These are phyloP conservation scores for Tupaia tana DNA, from an alignment of 2,113 vertebrate species.

Conservation along the genomic window DNA sequence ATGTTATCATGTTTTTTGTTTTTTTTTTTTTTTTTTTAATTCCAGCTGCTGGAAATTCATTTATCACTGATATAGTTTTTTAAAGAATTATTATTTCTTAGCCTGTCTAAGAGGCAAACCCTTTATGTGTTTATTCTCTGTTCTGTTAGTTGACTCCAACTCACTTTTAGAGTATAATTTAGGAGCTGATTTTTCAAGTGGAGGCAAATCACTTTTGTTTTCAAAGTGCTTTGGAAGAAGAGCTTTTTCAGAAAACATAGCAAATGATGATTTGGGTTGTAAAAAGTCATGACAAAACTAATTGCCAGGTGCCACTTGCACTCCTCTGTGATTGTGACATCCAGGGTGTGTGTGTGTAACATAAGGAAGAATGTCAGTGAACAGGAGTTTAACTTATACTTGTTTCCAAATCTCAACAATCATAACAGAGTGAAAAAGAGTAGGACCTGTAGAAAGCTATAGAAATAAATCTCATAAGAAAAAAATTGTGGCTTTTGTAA, in stretches of 20 bases:
- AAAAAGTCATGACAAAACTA: not conserved
- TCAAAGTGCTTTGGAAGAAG: constrained; percentile 60
- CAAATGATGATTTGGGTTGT: not conserved
- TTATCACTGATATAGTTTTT: constrained; percentile 65
- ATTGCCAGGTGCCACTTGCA: not conserved
- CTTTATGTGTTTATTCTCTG: not conserved
- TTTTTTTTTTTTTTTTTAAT: constrained; percentile 76
- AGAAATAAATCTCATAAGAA: constrained; percentile 61
- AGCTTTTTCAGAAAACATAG: not conserved
- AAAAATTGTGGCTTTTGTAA: constrained; percentile 56
- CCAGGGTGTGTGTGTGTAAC: not conserved
- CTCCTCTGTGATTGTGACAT: not conserved
- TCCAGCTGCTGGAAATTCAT: constrained; percentile 64
- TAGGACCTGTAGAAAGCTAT: constrained; percentile 8
- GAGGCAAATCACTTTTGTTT: constrained; percentile 50
- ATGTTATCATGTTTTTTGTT: constrained; percentile 43
- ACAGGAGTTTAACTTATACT: not conserved
- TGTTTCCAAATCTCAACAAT: not conserved
- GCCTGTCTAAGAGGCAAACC: constrained; percentile 30
- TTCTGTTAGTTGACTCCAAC: constrained; percentile 56
- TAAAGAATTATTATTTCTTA: constrained; percentile 59
- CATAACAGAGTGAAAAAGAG: constrained; percentile 9
- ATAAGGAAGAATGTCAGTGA: not conserved
- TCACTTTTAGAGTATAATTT: constrained; percentile 64
- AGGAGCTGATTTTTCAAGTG: constrained; percentile 63